Conservation (phyloP, 1,140 invertebrate species). For the Philotrypesis tridentata region DNA sequence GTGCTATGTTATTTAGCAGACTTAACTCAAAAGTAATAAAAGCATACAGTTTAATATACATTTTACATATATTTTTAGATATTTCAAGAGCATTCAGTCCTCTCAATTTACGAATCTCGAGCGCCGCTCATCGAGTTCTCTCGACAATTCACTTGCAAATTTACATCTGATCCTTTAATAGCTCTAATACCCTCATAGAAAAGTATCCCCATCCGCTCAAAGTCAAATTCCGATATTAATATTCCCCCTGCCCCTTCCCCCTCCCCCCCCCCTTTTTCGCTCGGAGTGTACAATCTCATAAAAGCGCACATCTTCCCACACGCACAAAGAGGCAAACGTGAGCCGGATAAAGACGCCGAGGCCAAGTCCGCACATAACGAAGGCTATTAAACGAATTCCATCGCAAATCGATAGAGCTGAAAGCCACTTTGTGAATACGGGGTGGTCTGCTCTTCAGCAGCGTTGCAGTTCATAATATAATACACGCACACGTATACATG, state of each 20-base stretch:
- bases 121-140: too few species aligned
- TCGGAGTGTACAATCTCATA: neutral
- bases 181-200: too few species aligned
- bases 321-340: neutral
- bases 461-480: neutral
- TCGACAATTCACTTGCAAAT: too few species aligned
- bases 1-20: too few species aligned
- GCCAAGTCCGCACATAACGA: constrained; percentile 39
- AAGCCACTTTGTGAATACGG: constrained; percentile 37
- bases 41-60: too few species aligned
- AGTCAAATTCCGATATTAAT: neutral
- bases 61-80: too few species aligned
- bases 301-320: neutral
- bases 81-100: too few species aligned
- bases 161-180: too few species aligned
- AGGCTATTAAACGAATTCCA: constrained; percentile 49
- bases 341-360: constrained; percentile 1
- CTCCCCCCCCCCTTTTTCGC: too few species aligned
- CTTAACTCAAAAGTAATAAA: too few species aligned
- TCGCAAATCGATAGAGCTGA: constrained; percentile 36
- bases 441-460: too few species aligned
- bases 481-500: neutral
- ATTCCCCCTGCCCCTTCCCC: neutral
- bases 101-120: too few species aligned
- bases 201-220: neutral